phyloP scores from a whole-genome alignment of 2,888 invertebrate genomes.

The Sphecodes monilicornis region DNA sequence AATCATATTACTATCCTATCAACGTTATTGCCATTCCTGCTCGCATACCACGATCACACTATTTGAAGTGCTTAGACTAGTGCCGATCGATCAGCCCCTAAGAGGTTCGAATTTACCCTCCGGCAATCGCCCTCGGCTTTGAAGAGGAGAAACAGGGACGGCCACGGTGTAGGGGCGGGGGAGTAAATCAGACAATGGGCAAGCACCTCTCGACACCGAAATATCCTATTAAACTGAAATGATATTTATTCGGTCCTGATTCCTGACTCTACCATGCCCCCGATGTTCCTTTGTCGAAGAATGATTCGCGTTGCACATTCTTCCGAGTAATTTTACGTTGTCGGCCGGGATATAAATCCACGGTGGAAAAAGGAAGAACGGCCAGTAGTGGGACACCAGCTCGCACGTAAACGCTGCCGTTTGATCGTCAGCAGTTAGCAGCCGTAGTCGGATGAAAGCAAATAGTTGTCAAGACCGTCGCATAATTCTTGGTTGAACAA shows the following conservation, averaged over 20 bases:
- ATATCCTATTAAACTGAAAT: constrained; percentile 45
- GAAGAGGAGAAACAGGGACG: constrained; percentile 35
- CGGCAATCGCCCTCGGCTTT: constrained; percentile 55
- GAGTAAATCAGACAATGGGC: constrained; percentile 55
- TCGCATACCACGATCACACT: constrained; percentile 74
- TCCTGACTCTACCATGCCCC: neutral
- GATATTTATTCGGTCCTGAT: constrained; percentile 33
- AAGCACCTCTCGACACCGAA: constrained; percentile 16
- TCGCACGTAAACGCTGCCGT: constrained; percentile 36
- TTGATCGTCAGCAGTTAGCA: constrained; percentile 50
- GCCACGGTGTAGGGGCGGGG: neutral
- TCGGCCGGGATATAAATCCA: constrained; percentile 55
- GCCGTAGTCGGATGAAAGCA: constrained; percentile 6
- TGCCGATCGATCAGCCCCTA: constrained; percentile 69
- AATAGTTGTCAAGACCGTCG: constrained; percentile 35
- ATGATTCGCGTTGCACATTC: constrained; percentile 41
- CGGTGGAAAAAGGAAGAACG: constrained; percentile 29
- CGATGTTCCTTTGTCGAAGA: neutral
- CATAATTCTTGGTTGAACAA: constrained; percentile 42
- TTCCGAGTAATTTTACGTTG: constrained; percentile 58
- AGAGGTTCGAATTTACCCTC: constrained; percentile 69
- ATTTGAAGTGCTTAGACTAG: constrained; percentile 78
- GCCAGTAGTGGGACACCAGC: constrained; percentile 5
- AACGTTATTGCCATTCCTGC: constrained; percentile 82
- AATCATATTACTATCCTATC: constrained; percentile 83